phyloP scores from a whole-genome alignment of 2,113 vertebrate species.

The Heptranchias perlo region DNA sequence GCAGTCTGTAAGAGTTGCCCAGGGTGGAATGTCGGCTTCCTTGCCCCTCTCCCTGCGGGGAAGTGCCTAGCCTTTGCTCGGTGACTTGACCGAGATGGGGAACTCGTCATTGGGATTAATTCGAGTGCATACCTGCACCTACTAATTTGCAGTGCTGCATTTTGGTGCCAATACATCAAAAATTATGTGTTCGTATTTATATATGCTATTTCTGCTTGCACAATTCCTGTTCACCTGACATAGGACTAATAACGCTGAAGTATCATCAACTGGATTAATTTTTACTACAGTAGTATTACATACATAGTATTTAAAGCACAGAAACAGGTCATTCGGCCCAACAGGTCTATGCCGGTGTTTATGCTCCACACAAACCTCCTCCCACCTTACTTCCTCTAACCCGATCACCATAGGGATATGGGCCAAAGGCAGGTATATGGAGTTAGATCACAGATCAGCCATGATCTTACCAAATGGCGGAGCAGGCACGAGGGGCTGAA shows the following conservation, averaged over 20 bases:
- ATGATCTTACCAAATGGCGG: too few relatives aligned
- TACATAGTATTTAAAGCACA: conserved; percentile 28
- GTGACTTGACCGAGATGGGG: not conserved
- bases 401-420: too few relatives aligned
- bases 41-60: not conserved
- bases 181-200: not conserved
- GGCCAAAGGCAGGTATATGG: too few relatives aligned
- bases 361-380: not conserved
- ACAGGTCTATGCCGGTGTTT: not conserved
- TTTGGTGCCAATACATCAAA: not conserved
- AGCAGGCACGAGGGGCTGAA: too few relatives aligned
- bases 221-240: not conserved
- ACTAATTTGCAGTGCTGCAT: not conserved
- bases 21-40: conserved; percentile 32
- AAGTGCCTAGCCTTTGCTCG: not conserved
- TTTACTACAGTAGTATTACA: conserved; percentile 19
- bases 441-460: too few relatives aligned
- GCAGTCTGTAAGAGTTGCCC: not conserved
- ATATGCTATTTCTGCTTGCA: not conserved
- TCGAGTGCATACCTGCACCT: not conserved
- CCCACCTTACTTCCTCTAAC: not conserved
- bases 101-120: not conserved
- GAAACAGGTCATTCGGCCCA: not conserved
- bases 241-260: conserved; percentile 8
- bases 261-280: not conserved